A percentile compares a stretch with the other conserved stretches of the same genome.
phyloP scores from a whole-genome alignment of 1,140 invertebrate genomes.

The Micrasema longulum region DNA sequence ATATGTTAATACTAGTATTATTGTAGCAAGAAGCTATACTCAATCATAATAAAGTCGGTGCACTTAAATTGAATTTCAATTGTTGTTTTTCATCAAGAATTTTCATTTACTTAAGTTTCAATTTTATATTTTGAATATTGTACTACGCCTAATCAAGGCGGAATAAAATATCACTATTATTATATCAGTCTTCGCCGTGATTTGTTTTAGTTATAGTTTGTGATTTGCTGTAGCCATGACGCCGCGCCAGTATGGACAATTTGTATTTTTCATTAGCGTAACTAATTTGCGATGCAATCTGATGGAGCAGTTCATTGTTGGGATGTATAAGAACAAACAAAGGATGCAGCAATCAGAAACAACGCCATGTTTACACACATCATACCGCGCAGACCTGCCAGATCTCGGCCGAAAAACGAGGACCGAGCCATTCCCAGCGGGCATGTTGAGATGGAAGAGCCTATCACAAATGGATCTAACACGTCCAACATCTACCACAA shows the following conservation, averaged over 20 bases:
- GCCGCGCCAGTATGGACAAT: background rate
- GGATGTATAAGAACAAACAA: slow-evolving; percentile 20
- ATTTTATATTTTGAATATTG: too few species aligned
- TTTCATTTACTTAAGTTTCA: too few species aligned
- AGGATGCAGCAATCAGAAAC: slow-evolving; percentile 30
- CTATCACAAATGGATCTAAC: slow-evolving; percentile 40
- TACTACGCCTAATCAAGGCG: too few species aligned
- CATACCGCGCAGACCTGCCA: background rate
- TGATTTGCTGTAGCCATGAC: background rate
- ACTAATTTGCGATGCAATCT: slow-evolving; percentile 33
- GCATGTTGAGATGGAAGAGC: slow-evolving; percentile 20
- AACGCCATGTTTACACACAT: slow-evolving; percentile 29
- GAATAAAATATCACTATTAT: too few species aligned
- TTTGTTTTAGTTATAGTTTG: too few species aligned
- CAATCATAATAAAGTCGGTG: too few species aligned
- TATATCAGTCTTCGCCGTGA: too few species aligned
- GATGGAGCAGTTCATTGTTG: slow-evolving; percentile 14
- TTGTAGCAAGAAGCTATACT: too few species aligned
- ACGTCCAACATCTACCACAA: background rate
- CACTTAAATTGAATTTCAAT: too few species aligned
- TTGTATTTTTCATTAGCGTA: slow-evolving; percentile 31
- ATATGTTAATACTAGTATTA: too few species aligned
- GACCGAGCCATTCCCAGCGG: slow-evolving; percentile 24
- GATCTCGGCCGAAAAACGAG: slow-evolving; percentile 4
- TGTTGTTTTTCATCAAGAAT: too few species aligned